Evolutionary conservation across 2,797 vertebrate species (phyloP).

Genomic region (Nyctibius grandis): DNA sequence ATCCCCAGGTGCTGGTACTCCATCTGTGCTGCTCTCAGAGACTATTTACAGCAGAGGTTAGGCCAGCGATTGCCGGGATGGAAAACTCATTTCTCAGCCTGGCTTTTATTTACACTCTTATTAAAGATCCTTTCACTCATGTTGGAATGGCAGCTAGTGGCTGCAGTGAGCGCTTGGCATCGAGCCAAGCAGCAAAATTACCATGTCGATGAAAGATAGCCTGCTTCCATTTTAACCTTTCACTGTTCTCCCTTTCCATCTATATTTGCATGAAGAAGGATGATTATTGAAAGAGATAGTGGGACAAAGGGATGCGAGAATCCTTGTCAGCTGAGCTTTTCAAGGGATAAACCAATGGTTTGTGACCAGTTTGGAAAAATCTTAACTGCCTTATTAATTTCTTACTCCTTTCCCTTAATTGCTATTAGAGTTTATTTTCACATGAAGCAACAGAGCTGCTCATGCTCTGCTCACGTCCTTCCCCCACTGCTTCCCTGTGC

Average conservation of each 20-base stretch:
- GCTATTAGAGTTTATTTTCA: constrained; percentile 19
- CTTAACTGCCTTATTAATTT: constrained; percentile 15
- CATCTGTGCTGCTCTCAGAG: constrained; percentile 67
- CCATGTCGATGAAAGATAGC: constrained; percentile 66
- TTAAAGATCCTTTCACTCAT: constrained; percentile 76
- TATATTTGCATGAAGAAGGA: constrained; percentile 64
- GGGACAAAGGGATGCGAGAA: constrained; percentile 49
- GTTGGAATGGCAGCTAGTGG: constrained; percentile 69
- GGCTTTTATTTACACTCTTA: constrained; percentile 79
- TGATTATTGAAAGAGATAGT: constrained; percentile 30
- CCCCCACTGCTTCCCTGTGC: not conserved
- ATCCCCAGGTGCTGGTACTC: constrained; percentile 71
- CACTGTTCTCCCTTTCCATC: constrained; percentile 54
- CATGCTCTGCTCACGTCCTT: not conserved
- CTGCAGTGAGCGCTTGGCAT: constrained; percentile 62
- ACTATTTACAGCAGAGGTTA: constrained; percentile 72
- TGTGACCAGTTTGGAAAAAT: constrained; percentile 26
- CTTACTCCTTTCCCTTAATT: constrained; percentile 19
- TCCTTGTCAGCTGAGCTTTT: constrained; percentile 17
- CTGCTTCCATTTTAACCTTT: constrained; percentile 73
- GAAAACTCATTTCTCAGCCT: constrained; percentile 77
- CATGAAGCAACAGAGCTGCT: not conserved
- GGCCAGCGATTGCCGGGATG: constrained; percentile 73
- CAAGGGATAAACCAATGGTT: constrained; percentile 7
- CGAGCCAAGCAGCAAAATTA: constrained; percentile 63